Conservation (phyloP, 2,888 invertebrate genomes). For the Drosophila aldrichi region DNA sequence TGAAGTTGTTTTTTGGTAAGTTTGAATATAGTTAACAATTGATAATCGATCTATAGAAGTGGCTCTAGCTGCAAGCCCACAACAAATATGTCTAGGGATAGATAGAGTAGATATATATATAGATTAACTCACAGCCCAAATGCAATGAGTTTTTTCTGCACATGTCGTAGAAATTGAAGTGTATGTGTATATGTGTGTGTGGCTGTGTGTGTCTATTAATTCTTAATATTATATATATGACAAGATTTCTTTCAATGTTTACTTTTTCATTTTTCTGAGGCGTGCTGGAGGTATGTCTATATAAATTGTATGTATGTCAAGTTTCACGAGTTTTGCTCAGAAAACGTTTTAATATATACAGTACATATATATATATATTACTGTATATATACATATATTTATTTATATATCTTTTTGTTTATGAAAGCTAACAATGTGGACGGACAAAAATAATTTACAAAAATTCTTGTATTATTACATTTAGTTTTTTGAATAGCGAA, state of each 20-base stretch:
- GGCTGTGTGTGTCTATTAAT: constrained; percentile 1
- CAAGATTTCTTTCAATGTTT: constrained; percentile 31
- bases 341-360: constrained; percentile 19
- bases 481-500: constrained; percentile 50
- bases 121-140: constrained; percentile 71
- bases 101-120: constrained; percentile 8
- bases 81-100: constrained; percentile 38
- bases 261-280: constrained; percentile 45
- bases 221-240: constrained; percentile 27
- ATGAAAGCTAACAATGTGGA: constrained; percentile 85
- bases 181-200: constrained; percentile 12
- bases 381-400: constrained; percentile 49
- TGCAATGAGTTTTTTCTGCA: constrained; percentile 59
- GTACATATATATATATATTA: constrained; percentile 7
- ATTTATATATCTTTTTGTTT: constrained; percentile 50
- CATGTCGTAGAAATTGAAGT: constrained; percentile 32
- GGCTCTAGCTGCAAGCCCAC: constrained; percentile 29
- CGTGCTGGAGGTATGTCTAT: constrained; percentile 71
- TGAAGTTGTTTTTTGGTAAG: constrained; percentile 24
- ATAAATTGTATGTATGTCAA: constrained; percentile 51
- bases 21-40: constrained; percentile 50
- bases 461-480: constrained; percentile 80
- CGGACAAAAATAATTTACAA: constrained; percentile 85
- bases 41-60: constrained; percentile 34
- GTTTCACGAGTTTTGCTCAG: constrained; percentile 14